A percentile compares a stretch with the other conserved stretches of the same genome.
phyloP scores from a whole-genome alignment of 1,140 invertebrate genomes.

The Amphibalanus amphitrite region DNA sequence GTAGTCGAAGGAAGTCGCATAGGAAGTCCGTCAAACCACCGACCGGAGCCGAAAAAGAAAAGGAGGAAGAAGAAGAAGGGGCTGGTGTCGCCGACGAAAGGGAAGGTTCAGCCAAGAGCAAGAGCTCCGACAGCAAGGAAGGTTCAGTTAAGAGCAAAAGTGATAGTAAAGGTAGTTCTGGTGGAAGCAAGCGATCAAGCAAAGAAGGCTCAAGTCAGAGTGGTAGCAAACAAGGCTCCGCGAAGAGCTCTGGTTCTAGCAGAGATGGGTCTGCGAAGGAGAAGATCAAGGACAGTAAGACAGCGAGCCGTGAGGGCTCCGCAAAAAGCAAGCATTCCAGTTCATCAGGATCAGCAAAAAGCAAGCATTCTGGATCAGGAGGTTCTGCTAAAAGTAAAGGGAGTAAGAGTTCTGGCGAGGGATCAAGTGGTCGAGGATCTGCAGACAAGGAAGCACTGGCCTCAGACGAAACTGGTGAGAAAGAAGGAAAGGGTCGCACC shows the following conservation, averaged over 20 bases:
- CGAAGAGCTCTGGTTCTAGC: not conserved
- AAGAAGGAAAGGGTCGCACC: not conserved
- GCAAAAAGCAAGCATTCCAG: not conserved
- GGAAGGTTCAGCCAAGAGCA: not conserved
- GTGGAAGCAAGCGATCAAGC: not conserved
- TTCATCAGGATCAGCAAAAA: too few species aligned
- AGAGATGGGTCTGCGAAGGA: not conserved
- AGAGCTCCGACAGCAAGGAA: not conserved
- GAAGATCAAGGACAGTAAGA: not conserved
- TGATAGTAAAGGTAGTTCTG: not conserved
- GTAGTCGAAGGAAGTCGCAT: too few species aligned
- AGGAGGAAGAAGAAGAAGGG: too few species aligned
- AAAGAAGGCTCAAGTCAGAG: not conserved
- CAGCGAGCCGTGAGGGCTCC: not conserved
- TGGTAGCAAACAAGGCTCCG: not conserved
- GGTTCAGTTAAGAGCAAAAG: not conserved
- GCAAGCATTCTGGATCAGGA: not conserved
- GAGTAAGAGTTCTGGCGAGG: not conserved
- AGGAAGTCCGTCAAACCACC: not conserved
- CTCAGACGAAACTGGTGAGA: not conserved
- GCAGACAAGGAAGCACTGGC: not conserved
- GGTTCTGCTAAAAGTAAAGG: not conserved
- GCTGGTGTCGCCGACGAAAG: too few species aligned
- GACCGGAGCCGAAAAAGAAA: too few species aligned
- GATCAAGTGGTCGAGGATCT: not conserved